Conservation (phyloP, 2,888 invertebrate species). For the Perizoma flavofasciatum region DNA sequence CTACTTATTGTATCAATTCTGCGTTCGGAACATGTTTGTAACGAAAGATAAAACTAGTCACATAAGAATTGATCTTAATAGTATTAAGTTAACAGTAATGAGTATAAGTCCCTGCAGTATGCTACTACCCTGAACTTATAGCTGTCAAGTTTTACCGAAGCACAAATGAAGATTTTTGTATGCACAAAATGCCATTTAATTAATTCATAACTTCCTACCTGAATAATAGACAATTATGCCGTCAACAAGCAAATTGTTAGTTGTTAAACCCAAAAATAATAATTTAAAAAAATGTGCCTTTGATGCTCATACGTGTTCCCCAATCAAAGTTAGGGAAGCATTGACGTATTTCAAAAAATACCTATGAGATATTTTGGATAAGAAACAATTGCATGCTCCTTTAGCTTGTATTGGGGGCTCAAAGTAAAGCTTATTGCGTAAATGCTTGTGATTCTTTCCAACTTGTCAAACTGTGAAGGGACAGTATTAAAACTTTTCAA, state of each 20-base stretch:
- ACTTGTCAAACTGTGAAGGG: constrained; percentile 49
- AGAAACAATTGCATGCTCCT: no score
- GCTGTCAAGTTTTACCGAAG: constrained; percentile 19
- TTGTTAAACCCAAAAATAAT: no score
- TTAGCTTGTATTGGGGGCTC: constrained; percentile 5
- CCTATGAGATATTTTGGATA: no score
- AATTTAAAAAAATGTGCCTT: no score
- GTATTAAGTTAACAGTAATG: constrained; percentile 26
- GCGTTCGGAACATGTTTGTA: not conserved
- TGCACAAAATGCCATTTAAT: constrained; percentile 29
- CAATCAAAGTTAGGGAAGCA: no score
- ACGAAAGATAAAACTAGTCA: constrained; percentile 34
- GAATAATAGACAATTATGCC: not conserved
- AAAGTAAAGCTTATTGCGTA: constrained; percentile 35
- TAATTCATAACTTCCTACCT: not conserved
- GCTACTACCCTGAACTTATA: constrained; percentile 8
- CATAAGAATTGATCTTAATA: constrained; percentile 35
- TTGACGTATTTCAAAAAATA: no score
- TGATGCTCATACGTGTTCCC: no score
- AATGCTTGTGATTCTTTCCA: constrained; percentile 44
- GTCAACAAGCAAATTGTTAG: no score
- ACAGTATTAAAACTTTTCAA: constrained; percentile 63
- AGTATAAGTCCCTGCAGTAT: constrained; percentile 33
- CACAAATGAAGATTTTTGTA: constrained; percentile 25
- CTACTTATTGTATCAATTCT: no score